A percentile compares a stretch with the other conserved stretches of the same genome.
Evolutionary conservation across 2,113 vertebrate genomes (phyloP).

Genomic region (Cephalopterus ornatus): DNA sequence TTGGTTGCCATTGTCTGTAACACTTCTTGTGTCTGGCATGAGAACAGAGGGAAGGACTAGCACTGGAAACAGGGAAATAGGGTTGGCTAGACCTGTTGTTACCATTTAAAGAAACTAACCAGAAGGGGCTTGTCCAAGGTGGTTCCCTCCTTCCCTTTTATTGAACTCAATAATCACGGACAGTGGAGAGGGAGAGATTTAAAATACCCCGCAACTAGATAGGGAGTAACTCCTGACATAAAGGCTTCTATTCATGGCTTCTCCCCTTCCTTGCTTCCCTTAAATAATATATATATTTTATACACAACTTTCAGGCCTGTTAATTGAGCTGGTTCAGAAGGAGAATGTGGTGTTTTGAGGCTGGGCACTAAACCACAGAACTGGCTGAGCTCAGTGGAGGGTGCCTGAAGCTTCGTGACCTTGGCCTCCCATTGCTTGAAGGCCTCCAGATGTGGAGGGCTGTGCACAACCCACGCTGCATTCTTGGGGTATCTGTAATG

Average conservation of each 20-base stretch:
- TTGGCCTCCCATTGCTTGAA: neutral
- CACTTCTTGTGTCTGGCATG: neutral
- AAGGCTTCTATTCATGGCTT: slow-evolving; percentile 1
- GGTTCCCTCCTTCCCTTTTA: neutral
- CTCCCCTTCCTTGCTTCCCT: neutral
- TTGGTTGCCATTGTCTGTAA: neutral
- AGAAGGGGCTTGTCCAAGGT: neutral
- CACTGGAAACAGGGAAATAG: neutral
- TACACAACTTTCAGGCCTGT: neutral
- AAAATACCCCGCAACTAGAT: neutral
- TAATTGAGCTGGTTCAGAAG: neutral
- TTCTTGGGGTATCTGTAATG: neutral
- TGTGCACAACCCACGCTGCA: accelerated
- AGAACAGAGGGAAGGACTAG: neutral
- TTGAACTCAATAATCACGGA: neutral
- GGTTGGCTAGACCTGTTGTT: neutral
- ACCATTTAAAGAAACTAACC: neutral
- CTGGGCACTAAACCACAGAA: slow-evolving; percentile 3
- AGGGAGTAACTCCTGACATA: neutral
- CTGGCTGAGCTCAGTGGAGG: neutral
- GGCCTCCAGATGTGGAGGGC: neutral
- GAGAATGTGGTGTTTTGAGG: slow-evolving; percentile 1
- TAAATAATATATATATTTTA: neutral
- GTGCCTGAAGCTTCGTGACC: neutral
- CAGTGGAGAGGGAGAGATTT: neutral